Evolutionary conservation across 35 echinoderm and acorn worm genomes (phyloP).

Genomic region (Heliocidaris erythrogramma): DNA sequence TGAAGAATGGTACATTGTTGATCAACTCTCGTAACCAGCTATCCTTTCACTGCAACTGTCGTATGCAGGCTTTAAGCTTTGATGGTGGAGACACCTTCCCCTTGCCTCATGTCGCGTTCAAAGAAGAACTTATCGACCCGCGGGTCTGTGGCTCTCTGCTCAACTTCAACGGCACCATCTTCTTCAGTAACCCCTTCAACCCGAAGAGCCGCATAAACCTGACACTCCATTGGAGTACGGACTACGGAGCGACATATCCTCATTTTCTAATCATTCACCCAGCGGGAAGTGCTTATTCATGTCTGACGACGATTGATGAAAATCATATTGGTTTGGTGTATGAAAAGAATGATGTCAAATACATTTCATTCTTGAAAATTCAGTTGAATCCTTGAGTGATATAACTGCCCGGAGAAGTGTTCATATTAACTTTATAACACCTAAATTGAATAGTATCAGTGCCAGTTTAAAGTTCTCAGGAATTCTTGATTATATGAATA

Average conservation of each 20-base stretch:
- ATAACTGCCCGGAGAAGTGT: no score
- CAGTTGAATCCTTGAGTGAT: constrained; percentile 45
- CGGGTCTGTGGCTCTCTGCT: constrained; percentile 64
- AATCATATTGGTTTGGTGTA: constrained; percentile 86
- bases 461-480: no score
- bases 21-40: constrained; percentile 73
- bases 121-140: constrained; percentile 75
- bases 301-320: constrained; percentile 69
- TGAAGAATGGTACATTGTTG: constrained; percentile 75
- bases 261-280: constrained; percentile 53
- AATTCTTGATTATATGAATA: no score
- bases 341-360: constrained; percentile 63
- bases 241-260: constrained; percentile 72
- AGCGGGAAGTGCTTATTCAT: constrained; percentile 77
- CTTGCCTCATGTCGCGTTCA: constrained; percentile 39
- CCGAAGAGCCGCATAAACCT: constrained; percentile 58
- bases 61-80: constrained; percentile 67
- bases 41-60: constrained; percentile 73
- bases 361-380: constrained; percentile 84
- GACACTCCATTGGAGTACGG: constrained; percentile 77
- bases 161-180: constrained; percentile 53
- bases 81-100: constrained; percentile 86
- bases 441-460: no score
- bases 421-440: no score
- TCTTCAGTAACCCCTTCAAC: constrained; percentile 72